Evolutionary conservation across 2,113 vertebrate species (phyloP).

Genomic region (Diadophis punctatus): DNA sequence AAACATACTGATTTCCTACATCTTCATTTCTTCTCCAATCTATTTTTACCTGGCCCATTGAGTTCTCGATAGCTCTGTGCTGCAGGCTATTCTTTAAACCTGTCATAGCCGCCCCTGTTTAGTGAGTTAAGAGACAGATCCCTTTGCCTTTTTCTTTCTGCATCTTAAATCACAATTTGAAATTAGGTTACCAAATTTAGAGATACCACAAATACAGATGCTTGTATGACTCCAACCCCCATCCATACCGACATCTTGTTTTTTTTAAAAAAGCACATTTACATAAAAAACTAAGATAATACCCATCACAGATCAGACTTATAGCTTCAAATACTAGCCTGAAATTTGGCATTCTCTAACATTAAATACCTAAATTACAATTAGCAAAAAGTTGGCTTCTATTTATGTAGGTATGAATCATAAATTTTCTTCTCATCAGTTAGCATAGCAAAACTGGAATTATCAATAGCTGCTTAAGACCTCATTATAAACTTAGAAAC

Average conservation of each 20-base stretch:
- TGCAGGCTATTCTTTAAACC: conserved; percentile 41
- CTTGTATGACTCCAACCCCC: conserved; percentile 22
- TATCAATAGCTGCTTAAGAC: background rate
- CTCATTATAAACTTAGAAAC: background rate
- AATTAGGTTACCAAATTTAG: conserved; percentile 14
- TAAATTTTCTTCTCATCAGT: background rate
- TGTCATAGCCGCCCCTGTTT: conserved; percentile 33
- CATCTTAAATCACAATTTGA: conserved; percentile 21
- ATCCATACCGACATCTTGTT: background rate
- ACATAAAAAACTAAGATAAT: background rate
- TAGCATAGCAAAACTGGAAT: background rate
- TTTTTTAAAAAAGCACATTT: background rate
- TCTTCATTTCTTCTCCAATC: conserved; percentile 42
- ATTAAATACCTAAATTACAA: background rate
- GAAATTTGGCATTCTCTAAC: background rate
- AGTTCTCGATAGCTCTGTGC: conserved; percentile 27
- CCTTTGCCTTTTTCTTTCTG: conserved; percentile 32
- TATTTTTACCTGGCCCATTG: conserved; percentile 45
- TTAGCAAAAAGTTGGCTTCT: background rate
- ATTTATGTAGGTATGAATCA: background rate
- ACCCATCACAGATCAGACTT: conserved; percentile 24
- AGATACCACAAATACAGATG: conserved; percentile 44
- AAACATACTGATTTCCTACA: background rate
- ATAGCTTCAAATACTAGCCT: background rate
- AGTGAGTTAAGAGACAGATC: background rate